Base-by-base conservation (phyloP, 2,888 invertebrate genomes). In the Athripsodes cinereus region DNA sequence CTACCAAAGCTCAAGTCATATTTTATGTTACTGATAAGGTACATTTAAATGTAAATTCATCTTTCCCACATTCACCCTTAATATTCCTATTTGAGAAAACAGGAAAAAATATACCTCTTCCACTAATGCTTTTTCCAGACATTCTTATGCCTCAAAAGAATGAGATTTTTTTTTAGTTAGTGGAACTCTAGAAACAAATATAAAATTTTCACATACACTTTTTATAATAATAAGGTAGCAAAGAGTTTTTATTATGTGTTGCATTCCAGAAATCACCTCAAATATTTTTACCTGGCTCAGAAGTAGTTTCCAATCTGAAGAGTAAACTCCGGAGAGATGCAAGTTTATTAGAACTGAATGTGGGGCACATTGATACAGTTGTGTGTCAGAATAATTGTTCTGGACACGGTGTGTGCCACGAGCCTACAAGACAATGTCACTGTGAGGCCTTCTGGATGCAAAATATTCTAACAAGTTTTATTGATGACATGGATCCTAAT, bases 361-460 rank as follows among this genome's bases (percentile, higher is more conserved):
- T 91, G 34, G 82, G 86, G 20, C 84, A 83, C 64, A 81, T 95
- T 55, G 89, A 93, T 68, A 91, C 95, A 1, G 81, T 85, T 34
- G 83, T 94, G 57, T 96, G 96, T 70, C 94, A 96, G 68, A 94
- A 94, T 75, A 82, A 90, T 72, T 96, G 96, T 75, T 95, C 95
- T 40, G 89, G 88, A 49, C 96, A 96, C 73, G 96, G 96, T 54
- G 81, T 82, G 34, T 96, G 96, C 75, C 88, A 93, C 71, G 87
- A 88, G 69, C 84, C 87, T 65, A 85, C 90, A 5, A 82, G 95
- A 66, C 81, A 85, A 56, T 96, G 96, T 69, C 81, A 90, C 67
- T 96, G 96, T 73, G 93, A 96, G 74, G 90, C 94, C 19, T 96
- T 96, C 79, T 96, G 96, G 96, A 96, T 96, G 93, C 89, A 92